phyloP scores from a whole-genome alignment of 2,888 invertebrate genomes.

The Scaptomyza caliginosa region DNA sequence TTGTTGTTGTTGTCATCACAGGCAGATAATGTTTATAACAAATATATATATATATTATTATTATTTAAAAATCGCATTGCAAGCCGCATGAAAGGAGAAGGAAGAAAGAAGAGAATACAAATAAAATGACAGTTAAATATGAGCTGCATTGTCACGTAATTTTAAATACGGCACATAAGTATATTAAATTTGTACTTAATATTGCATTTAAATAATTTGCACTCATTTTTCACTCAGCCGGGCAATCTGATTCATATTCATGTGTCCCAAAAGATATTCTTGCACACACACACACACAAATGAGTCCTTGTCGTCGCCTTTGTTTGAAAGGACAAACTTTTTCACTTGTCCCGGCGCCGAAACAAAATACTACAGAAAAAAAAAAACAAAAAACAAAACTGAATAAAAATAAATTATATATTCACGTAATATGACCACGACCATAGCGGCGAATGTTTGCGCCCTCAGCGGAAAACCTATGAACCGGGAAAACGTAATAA shows the following conservation, averaged over 20 bases:
- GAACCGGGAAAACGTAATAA: constrained; percentile 74
- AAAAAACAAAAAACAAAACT: constrained; percentile 17
- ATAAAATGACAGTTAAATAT: constrained; percentile 8
- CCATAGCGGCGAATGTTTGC: constrained; percentile 46
- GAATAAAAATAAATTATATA: constrained; percentile 27
- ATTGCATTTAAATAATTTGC: constrained; percentile 69
- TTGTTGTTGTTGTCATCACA: constrained; percentile 23
- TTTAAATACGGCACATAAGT: constrained; percentile 13
- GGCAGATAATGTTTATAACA: constrained; percentile 70
- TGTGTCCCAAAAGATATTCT: constrained; percentile 45
- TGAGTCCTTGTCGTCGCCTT: constrained; percentile 50
- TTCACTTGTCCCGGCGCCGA: constrained; percentile 50
- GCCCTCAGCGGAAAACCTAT: constrained; percentile 72
- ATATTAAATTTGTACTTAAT: constrained; percentile 42
- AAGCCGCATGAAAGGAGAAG: constrained; percentile 37
- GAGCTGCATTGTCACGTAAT: constrained; percentile 30
- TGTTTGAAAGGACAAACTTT: constrained; percentile 70
- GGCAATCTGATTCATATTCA: constrained; percentile 52
- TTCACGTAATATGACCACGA: constrained; percentile 32
- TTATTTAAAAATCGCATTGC: constrained; percentile 2
- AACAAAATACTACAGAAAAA: constrained; percentile 22
- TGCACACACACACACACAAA: constrained; percentile 23
- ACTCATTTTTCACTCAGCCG: constrained; percentile 53
- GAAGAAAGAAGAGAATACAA: constrained; percentile 12
- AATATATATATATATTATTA: constrained; percentile 17